A percentile compares a stretch with the other conserved stretches of the same genome.
These are phyloP conservation scores for Gadopsis marmoratus DNA, from an alignment of 2,797 vertebrate genomes.

Conservation along the genomic window DNA sequence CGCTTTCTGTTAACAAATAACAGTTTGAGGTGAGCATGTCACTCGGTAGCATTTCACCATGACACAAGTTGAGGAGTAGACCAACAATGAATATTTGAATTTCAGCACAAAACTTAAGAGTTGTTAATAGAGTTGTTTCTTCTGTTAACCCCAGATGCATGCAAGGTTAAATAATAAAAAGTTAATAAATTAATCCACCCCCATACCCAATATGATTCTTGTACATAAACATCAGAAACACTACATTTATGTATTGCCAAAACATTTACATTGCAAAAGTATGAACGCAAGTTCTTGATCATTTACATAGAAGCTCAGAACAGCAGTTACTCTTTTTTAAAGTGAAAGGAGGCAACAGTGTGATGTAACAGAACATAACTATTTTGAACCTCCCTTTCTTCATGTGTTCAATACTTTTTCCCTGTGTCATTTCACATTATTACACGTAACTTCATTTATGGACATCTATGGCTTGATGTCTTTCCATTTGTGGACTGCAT, in stretches of 20 bases:
- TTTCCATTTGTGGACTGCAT: too few relatives aligned
- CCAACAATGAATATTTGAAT: background rate
- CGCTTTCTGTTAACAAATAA: conserved; percentile 85
- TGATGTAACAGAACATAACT: background rate
- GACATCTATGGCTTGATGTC: too few relatives aligned
- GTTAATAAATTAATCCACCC: background rate
- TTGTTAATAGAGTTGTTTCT: too few relatives aligned
- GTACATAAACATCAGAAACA: background rate
- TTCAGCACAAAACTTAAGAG: background rate
- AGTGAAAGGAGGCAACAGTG: background rate
- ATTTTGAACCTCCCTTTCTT: too few relatives aligned
- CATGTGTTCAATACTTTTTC: too few relatives aligned
- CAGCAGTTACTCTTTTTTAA: background rate
- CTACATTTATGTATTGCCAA: background rate
- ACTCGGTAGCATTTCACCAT: background rate
- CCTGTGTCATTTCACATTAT: too few relatives aligned
- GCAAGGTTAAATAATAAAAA: background rate
- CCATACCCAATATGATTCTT: background rate
- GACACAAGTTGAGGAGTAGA: background rate
- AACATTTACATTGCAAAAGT: background rate
- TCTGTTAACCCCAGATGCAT: background rate
- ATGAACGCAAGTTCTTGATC: background rate
- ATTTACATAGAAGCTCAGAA: background rate
- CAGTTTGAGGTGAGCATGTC: conserved; percentile 12
- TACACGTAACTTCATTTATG: too few relatives aligned